phyloP scores from a whole-genome alignment of 2,113 vertebrate species.

The Mugil cephalus region DNA sequence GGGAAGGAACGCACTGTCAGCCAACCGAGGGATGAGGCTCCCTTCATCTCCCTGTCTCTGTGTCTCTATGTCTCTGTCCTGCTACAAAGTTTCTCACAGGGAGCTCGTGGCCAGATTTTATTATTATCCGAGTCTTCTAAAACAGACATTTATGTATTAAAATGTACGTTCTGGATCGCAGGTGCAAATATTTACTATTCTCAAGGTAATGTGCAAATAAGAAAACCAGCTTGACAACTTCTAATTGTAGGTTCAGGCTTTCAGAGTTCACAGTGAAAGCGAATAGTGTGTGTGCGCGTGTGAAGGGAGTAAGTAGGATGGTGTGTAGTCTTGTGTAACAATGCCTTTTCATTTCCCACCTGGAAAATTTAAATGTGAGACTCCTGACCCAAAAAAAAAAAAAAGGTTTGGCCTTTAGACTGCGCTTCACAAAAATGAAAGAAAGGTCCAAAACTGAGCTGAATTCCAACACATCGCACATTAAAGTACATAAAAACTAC shows the following conservation, averaged over 20 bases:
- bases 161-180: background rate
- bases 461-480: too few relatives aligned
- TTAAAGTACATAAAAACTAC: too few relatives aligned
- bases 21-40: conserved; percentile 10
- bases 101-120: background rate
- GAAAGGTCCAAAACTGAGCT: too few relatives aligned
- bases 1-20: conserved; percentile 16
- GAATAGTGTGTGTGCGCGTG: background rate
- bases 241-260: conserved; percentile 19
- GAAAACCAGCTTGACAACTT: conserved; percentile 36
- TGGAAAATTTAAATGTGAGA: background rate
- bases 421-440: too few relatives aligned
- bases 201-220: conserved; percentile 2
- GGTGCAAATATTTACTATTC: background rate
- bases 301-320: background rate
- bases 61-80: conserved; percentile 14
- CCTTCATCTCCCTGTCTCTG: background rate
- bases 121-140: background rate
- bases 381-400: too few relatives aligned
- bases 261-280: background rate
- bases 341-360: background rate
- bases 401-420: too few relatives aligned
- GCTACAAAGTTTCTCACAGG: background rate
- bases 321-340: background rate
- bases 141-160: background rate